A percentile compares a stretch with the other conserved stretches of the same genome.
Conservation (phyloP, 2,113 vertebrate species). For the Limanda limanda region DNA sequence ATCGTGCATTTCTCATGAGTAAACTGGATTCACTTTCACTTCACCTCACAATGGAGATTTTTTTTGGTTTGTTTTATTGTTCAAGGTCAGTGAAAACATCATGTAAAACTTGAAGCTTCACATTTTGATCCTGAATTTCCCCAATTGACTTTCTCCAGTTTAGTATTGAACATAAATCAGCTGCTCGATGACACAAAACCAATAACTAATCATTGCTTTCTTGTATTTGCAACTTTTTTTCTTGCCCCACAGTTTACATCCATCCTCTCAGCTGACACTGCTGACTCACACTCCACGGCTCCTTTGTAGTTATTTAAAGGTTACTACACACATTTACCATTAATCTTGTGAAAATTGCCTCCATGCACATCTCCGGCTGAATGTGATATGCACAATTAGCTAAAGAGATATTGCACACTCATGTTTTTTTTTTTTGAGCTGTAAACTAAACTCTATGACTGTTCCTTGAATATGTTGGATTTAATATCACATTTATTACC, state of each 20-base stretch:
- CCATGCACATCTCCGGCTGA: background rate
- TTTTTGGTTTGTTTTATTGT: background rate
- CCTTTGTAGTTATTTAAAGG: background rate
- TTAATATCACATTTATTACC: too few species aligned
- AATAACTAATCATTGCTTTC: conserved; percentile 13
- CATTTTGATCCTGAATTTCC: background rate
- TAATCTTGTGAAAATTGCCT: background rate
- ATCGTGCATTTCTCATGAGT: background rate
- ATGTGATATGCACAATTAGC: too few species aligned
- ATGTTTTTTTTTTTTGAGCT: too few species aligned
- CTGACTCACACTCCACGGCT: background rate
- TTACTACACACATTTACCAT: background rate
- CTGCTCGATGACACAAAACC: conserved; percentile 9
- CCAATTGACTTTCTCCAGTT: background rate
- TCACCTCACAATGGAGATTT: background rate
- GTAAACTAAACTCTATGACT: too few species aligned
- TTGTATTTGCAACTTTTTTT: conserved; percentile 23
- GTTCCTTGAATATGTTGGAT: too few species aligned
- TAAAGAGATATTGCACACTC: too few species aligned
- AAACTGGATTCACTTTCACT: background rate
- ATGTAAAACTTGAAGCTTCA: background rate
- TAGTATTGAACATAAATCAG: conserved; percentile 19
- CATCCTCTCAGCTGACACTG: background rate
- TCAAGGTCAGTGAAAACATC: background rate
- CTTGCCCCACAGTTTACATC: background rate